A percentile compares a stretch with the other conserved stretches of the same genome.
phyloP scores from a whole-genome alignment of 2,113 vertebrate genomes.

The Ictidomys tridecemlineatus region DNA sequence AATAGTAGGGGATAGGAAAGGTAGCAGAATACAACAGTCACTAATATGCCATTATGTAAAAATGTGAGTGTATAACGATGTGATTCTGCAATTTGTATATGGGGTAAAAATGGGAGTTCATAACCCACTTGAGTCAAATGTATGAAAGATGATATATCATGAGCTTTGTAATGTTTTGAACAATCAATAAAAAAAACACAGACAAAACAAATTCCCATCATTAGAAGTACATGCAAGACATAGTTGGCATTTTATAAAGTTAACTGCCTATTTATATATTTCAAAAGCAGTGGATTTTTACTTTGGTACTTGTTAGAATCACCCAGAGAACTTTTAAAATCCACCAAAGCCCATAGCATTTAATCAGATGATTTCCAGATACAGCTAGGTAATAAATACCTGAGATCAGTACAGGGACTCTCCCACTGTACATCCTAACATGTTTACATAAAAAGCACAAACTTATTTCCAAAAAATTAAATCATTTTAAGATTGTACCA shows the following conservation, averaged over 20 bases:
- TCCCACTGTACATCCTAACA: not conserved
- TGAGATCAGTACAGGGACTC: not conserved
- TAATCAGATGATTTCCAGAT: not conserved
- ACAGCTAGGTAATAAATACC: not conserved
- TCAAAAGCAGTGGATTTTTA: not conserved
- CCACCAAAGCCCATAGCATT: not conserved
- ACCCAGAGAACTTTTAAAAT: not conserved
- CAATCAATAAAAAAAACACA: no score
- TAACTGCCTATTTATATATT: not conserved
- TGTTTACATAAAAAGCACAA: not conserved
- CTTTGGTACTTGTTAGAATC: not conserved
- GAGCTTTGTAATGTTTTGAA: no score
- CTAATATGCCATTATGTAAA: no score
- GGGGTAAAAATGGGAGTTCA: no score
- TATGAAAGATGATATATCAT: no score
- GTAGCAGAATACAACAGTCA: no score
- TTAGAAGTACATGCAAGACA: not conserved
- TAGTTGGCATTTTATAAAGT: not conserved
- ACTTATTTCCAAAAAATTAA: not conserved
- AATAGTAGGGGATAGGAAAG: no score
- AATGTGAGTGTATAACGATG: no score
- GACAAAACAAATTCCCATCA: not conserved
- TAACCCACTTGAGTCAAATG: no score
- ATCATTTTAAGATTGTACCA: not conserved
- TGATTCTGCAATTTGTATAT: no score